Evolutionary conservation across 2,797 vertebrate species (phyloP).

Genomic region (Phrynocephalus forsythii): DNA sequence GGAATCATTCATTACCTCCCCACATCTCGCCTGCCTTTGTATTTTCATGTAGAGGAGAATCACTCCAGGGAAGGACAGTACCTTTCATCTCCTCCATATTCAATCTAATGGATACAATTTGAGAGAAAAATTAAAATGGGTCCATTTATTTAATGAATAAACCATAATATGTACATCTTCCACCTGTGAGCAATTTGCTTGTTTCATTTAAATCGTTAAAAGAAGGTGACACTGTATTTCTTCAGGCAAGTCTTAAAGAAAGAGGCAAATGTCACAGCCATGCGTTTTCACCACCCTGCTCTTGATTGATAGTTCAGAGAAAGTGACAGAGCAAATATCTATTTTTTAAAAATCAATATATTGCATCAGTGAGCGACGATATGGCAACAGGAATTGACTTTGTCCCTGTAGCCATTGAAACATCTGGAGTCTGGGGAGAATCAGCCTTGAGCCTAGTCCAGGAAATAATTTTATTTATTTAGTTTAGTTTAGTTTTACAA

Average conservation of each 20-base stretch:
- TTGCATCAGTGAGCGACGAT: no score
- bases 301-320: not conserved
- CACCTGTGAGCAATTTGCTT: constrained; percentile 44
- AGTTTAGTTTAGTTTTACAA: no score
- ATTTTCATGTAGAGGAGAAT: not conserved
- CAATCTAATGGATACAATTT: constrained; percentile 51
- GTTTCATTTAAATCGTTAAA: constrained; percentile 45
- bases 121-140: constrained; percentile 50
- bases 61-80: constrained; percentile 35
- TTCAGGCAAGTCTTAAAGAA: not conserved
- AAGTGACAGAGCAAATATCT: not conserved
- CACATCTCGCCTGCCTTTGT: not conserved
- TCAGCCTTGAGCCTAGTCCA: no score
- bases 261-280: not conserved
- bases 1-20: not conserved
- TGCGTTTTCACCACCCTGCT: not conserved
- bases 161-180: constrained; percentile 38
- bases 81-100: constrained; percentile 50
- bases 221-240: not conserved
- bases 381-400: no score
- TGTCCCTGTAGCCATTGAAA: no score
- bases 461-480: no score
- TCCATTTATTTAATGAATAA: constrained; percentile 50
- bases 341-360: not conserved
- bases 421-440: no score